phyloP scores from a whole-genome alignment of 2,113 vertebrate species.

The Tenebrosternarchus preto region DNA sequence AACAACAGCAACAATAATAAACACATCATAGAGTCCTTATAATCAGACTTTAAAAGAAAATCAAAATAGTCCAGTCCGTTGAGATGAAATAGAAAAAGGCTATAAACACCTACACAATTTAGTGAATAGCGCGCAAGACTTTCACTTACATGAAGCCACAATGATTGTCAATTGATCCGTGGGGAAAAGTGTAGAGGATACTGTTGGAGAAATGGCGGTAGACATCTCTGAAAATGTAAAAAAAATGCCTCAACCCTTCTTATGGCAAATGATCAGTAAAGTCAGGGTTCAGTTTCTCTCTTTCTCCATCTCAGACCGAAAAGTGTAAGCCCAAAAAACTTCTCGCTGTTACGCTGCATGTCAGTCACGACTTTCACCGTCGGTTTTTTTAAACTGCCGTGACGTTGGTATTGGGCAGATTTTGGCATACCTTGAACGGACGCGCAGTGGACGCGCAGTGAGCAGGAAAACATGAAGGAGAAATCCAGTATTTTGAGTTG shows the following conservation, averaged over 20 bases:
- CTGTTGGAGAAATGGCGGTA: slow-evolving; percentile 63
- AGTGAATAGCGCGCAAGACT: not conserved
- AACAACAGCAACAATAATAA: too few relatives aligned
- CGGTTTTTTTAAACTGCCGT: not conserved
- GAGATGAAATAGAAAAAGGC: not conserved
- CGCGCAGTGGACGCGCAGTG: too few relatives aligned
- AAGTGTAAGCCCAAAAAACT: not conserved
- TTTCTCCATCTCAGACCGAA: slow-evolving; percentile 29
- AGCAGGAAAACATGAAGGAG: not conserved
- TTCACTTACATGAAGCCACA: slow-evolving; percentile 72
- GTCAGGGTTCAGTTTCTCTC: not conserved
- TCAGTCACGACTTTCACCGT: slow-evolving; percentile 39
- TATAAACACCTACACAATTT: not conserved
- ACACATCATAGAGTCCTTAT: too few relatives aligned
- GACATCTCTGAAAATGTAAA: slow-evolving; percentile 65
- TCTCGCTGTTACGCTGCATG: not conserved
- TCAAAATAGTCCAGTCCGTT: too few relatives aligned
- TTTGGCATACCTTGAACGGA: too few relatives aligned
- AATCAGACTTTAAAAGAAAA: too few relatives aligned
- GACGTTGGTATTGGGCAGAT: not conserved
- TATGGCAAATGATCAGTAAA: not conserved
- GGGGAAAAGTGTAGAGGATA: slow-evolving; percentile 59
- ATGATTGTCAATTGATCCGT: slow-evolving; percentile 70
- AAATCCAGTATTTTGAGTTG: not conserved
- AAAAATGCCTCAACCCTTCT: not conserved